A percentile compares a stretch with the other conserved stretches of the same genome.
phyloP scores from a whole-genome alignment of 2,797 vertebrate genomes.

The Pelobates cultripes region DNA sequence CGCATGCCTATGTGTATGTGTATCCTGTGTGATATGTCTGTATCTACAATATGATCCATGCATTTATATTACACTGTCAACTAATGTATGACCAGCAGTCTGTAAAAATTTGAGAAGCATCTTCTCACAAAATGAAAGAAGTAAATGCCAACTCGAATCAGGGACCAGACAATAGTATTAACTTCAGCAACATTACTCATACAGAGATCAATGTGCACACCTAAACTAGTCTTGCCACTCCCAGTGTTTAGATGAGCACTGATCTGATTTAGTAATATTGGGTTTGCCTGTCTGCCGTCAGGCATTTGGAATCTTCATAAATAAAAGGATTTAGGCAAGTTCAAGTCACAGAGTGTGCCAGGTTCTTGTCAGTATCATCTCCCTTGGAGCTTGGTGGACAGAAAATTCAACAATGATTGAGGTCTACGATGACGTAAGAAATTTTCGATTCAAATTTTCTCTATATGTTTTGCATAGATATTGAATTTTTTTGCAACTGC shows the following conservation, averaged over 20 bases:
- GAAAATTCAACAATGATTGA: background rate
- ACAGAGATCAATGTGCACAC: slow-evolving; percentile 4
- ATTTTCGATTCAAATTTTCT: background rate
- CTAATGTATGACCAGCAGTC: no score
- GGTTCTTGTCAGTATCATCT: slow-evolving; percentile 1
- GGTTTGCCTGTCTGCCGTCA: slow-evolving; percentile 20
- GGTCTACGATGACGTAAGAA: background rate
- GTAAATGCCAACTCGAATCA: background rate
- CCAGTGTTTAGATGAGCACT: slow-evolving; percentile 27
- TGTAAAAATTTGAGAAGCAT: no score
- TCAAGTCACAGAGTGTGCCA: slow-evolving; percentile 1
- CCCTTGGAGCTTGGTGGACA: background rate
- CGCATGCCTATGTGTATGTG: no score
- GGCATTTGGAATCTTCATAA: slow-evolving; percentile 19
- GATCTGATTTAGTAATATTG: slow-evolving; percentile 24
- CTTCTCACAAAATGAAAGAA: background rate
- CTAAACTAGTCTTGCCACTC: slow-evolving; percentile 33
- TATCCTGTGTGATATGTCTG: no score
- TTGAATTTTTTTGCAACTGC: no score
- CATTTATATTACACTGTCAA: no score
- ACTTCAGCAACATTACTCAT: background rate
- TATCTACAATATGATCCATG: no score
- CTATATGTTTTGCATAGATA: background rate
- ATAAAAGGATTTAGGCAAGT: slow-evolving; percentile 14
- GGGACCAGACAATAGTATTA: background rate